Evolutionary conservation across 2,888 invertebrate genomes (phyloP).

Genomic region (Philonicus albiceps): DNA sequence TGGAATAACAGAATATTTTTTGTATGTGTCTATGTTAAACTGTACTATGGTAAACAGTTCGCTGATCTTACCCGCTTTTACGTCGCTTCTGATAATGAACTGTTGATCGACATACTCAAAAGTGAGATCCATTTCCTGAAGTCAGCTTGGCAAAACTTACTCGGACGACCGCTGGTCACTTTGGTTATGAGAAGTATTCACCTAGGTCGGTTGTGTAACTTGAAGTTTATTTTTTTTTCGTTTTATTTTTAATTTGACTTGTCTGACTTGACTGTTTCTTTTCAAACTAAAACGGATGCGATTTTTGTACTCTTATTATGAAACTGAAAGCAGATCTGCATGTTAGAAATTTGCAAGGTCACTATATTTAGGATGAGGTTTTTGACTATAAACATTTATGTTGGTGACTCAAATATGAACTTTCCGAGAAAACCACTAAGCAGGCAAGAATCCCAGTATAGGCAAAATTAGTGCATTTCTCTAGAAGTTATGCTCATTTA

Average conservation of each 20-base stretch:
- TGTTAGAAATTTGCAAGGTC: background rate
- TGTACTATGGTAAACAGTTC: constrained; percentile 70
- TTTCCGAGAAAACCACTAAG: too few relatives aligned
- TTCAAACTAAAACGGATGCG: background rate
- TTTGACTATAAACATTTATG: too few relatives aligned
- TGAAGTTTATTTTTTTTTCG: constrained; percentile 38
- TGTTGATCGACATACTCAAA: constrained; percentile 97
- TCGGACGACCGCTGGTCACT: constrained; percentile 95
- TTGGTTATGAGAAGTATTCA: constrained; percentile 88
- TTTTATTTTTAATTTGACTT: constrained; percentile 47
- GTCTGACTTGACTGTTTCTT: constrained; percentile 47
- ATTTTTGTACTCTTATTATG: background rate
- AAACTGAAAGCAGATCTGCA: background rate
- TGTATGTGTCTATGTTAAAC: constrained; percentile 1
- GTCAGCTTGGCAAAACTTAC: constrained; percentile 97
- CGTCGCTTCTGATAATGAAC: constrained; percentile 96
- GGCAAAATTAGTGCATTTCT: too few relatives aligned
- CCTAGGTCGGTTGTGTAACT: constrained; percentile 72
- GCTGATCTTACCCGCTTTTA: constrained; percentile 98
- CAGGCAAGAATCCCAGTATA: too few relatives aligned
- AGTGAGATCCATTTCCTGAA: constrained; percentile 98
- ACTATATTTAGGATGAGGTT: background rate
- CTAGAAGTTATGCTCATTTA: too few relatives aligned
- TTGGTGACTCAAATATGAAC: too few relatives aligned
- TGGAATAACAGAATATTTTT: background rate